Base-by-base conservation (phyloP, 2,888 invertebrate genomes). In the Mayetiola destructor region DNA sequence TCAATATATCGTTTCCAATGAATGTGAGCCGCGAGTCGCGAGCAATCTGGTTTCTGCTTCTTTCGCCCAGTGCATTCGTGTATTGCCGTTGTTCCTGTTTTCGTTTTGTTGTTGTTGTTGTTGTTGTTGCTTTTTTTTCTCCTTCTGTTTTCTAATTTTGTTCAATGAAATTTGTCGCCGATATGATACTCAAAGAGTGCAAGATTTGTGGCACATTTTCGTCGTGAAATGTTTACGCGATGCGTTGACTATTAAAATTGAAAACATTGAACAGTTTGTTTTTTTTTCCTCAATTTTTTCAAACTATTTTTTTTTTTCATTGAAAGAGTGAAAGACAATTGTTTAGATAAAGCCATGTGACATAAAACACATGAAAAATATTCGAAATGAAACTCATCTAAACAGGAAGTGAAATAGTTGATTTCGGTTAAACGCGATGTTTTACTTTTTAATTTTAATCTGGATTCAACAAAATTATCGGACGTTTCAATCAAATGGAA, bases 251-350 rank as follows among this genome's bases (percentile, higher is more conserved):
- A 48, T 27, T 48, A 48, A 48, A 42, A 48, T 48, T 48, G 27
- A 48, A 48, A 48, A 48, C 21, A 48, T 48, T 48, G 27, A 48
- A 48, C 48, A 48, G n/a, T 48, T 42, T 48, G n/a, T n/a, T n/a
- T n/a, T n/a, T n/a, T n/a, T n/a, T n/a, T n/a, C n/a, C n/a, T n/a
- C n/a, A n/a, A n/a, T n/a, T n/a, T n/a, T n/a, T n/a, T n/a, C n/a
- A n/a, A n/a, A n/a, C n/a, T n/a, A n/a, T n/a, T n/a, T n/a, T n/a
- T n/a, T n/a, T n/a, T n/a, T n/a, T n/a, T n/a, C n/a, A n/a, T n/a
- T n/a, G n/a, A n/a, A n/a, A n/a, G n/a, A n/a, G n/a, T 21, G 23
- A 42, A 14, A 48, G 23, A 27, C 27, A 48, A 48, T 27, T 48
- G 48, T 48, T 48, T 3, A 23, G 29, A n/a, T 27, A 48, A 27